Conservation (phyloP, 1,140 invertebrate genomes). For the Drosophila yakuba region DNA sequence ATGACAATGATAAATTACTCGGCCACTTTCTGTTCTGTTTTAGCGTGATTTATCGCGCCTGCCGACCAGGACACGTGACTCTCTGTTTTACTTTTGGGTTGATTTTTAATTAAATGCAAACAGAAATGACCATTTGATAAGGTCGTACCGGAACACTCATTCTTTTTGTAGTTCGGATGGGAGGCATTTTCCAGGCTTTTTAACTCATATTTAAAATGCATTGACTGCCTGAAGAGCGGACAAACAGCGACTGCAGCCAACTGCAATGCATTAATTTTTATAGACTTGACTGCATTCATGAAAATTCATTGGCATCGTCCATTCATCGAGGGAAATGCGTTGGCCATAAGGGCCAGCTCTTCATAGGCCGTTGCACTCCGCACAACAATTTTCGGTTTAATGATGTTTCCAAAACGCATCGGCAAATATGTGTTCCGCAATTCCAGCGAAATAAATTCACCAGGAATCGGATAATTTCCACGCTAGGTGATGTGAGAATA, state of each 20-base stretch:
- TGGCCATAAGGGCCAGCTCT: slow-evolving; percentile 34
- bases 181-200: slow-evolving; percentile 58
- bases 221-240: slow-evolving; percentile 19
- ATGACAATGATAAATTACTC: slow-evolving; percentile 84
- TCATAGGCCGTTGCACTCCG: slow-evolving; percentile 76
- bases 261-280: slow-evolving; percentile 80
- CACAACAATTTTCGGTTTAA: slow-evolving; percentile 75
- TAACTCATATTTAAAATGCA: slow-evolving; percentile 79
- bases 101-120: slow-evolving; percentile 84
- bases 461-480: background rate
- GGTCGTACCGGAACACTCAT: slow-evolving; percentile 25
- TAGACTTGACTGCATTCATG: slow-evolving; percentile 82
- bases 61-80: slow-evolving; percentile 72
- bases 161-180: background rate
- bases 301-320: slow-evolving; percentile 74
- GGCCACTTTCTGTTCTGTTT: slow-evolving; percentile 73
- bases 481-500: slow-evolving; percentile 5
- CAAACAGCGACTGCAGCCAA: slow-evolving; percentile 61
- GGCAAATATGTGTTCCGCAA: slow-evolving; percentile 75
- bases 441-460: slow-evolving; percentile 53
- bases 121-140: slow-evolving; percentile 84
- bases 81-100: slow-evolving; percentile 61
- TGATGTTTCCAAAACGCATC: slow-evolving; percentile 79
- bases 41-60: slow-evolving; percentile 83
- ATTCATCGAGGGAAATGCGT: slow-evolving; percentile 34